Evolutionary conservation across 2,888 invertebrate species (phyloP).

Genomic region (Zaprionus lineosus): DNA sequence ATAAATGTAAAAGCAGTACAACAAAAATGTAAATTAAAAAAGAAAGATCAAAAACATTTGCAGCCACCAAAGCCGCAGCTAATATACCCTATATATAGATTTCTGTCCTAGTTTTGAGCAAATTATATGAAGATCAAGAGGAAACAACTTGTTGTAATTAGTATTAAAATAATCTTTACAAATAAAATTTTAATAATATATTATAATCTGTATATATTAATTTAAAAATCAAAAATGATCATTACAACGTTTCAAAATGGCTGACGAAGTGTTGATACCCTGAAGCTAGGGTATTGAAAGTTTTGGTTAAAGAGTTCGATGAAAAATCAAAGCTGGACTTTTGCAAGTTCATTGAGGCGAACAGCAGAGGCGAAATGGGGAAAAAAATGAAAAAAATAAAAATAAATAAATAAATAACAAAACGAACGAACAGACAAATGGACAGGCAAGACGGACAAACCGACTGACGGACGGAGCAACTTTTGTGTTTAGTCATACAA

Average conservation of each 20-base stretch:
- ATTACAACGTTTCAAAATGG: no score
- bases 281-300: neutral
- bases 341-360: constrained; percentile 45
- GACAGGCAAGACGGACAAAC: constrained; percentile 7
- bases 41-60: neutral
- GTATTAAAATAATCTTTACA: no score
- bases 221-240: no score
- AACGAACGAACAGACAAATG: constrained; percentile 5
- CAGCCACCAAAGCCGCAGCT: no score
- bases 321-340: constrained; percentile 39
- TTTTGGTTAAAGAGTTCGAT: constrained; percentile 29
- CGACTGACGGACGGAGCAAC: constrained; percentile 11
- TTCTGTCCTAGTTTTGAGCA: no score
- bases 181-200: no score
- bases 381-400: constrained; percentile 27
- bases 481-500: constrained; percentile 60
- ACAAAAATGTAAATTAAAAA: neutral
- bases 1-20: constrained; percentile 1
- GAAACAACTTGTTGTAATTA: no score
- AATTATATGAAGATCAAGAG: no score
- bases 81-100: no score
- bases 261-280: no score
- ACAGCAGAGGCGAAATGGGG: no score
- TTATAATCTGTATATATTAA: no score
- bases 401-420: neutral